Evolutionary conservation across 2,888 invertebrate species (phyloP), one percentile per base, ranked within the genome.

Genomic region (Daptonema setosum): DNA sequence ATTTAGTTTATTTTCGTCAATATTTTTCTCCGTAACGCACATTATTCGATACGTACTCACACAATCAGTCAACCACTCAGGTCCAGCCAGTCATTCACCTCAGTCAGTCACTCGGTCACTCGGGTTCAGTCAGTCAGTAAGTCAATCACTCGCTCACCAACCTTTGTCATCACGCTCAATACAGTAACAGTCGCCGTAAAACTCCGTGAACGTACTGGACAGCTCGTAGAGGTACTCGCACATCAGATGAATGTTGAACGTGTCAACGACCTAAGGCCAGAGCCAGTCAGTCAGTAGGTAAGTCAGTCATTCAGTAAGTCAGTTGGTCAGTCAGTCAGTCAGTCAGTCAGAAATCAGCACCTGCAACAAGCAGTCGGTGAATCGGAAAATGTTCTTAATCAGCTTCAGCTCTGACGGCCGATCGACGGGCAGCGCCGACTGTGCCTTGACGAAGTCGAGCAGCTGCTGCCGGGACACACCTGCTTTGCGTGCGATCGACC

Each of bases 131-230:
- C n/a, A n/a, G n/a, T n/a, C n/a, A n/a, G n/a, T n/a, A n/a, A n/a
- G n/a, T n/a, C n/a, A n/a, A n/a, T n/a, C n/a, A n/a, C n/a, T n/a
- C n/a, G n/a, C n/a, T n/a, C n/a, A n/a, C n/a, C n/a, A n/a, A n/a
- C n/a, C n/a, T n/a, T n/a, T 20, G 20, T 80, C 78, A 72, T 91
- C 83, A 71, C 87, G 91, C 71, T 93, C 88, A 54, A 99, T 82
- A 70, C 95, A 95, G 70, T 95, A 97, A 73, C 97, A 99, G 65
- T 78, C 81, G 70, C 93, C 91, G 73, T 99, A 97, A 73, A 99
- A 97, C 71, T 99, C 97, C 0, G 87, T 82, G 70, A 95, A 97
- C 1, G 81, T 78, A 3, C 85, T 81, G n/a, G 86, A 81, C 56
- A 95, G 80, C 68, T 95, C 91, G 74, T 90, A 99, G 60, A 93